A percentile compares a stretch with the other conserved stretches of the same genome.
phyloP scores from a whole-genome alignment of 2,888 invertebrate genomes.

The Escarpia spicata region DNA sequence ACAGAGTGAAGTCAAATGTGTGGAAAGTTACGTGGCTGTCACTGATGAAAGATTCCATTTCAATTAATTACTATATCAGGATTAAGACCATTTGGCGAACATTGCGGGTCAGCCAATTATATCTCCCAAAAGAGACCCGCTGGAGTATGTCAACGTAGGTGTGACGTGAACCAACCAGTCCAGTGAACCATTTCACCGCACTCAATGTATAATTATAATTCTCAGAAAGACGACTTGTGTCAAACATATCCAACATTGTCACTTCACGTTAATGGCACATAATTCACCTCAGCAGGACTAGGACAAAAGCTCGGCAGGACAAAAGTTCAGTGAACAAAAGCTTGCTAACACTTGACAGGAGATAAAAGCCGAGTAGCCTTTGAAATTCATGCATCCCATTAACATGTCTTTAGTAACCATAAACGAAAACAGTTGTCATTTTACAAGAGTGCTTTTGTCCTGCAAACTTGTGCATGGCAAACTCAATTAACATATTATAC shows the following conservation, averaged over 20 bases:
- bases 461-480: background rate
- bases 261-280: background rate
- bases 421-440: background rate
- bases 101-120: background rate
- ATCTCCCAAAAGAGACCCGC: background rate
- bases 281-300: background rate
- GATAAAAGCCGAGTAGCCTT: background rate
- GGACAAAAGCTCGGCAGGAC: background rate
- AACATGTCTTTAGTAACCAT: background rate
- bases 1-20: background rate
- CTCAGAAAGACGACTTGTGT: background rate
- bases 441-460: background rate
- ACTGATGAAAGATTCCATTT: background rate
- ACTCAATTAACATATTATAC: background rate
- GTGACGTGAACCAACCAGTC: background rate
- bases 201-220: background rate
- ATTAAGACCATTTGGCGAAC: background rate
- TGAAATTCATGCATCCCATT: background rate
- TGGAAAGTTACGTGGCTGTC: background rate
- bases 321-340: constrained; percentile 16
- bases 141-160: background rate
- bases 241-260: constrained; percentile 13
- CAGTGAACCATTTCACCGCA: background rate
- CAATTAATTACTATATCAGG: background rate
- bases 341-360: constrained; percentile 11